Conservation (phyloP, 2,113 vertebrate genomes). For the Callocephalon fimbriatum region DNA sequence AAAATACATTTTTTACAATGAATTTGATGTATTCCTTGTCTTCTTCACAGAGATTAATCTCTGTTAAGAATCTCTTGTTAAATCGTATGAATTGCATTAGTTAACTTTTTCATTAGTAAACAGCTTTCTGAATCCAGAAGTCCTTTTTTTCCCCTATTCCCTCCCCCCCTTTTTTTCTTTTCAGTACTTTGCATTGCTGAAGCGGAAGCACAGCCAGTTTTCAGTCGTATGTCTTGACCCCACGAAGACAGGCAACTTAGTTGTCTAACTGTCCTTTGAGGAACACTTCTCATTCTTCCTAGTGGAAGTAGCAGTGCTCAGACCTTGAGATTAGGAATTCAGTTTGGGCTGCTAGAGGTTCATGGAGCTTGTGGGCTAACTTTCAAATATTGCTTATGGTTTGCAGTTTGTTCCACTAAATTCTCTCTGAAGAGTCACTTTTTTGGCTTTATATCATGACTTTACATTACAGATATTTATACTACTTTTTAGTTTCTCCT, state of each 20-base stretch:
- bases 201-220: neutral
- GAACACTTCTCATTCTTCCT: neutral
- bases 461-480: neutral
- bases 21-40: neutral
- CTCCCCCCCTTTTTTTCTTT: neutral
- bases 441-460: neutral
- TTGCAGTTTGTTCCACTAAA: neutral
- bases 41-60: neutral
- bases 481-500: neutral
- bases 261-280: neutral
- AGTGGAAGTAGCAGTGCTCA: neutral
- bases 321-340: neutral
- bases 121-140: neutral
- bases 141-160: accelerated
- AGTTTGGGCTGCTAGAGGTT: neutral
- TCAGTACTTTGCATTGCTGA: neutral
- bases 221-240: neutral
- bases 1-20: neutral
- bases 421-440: neutral
- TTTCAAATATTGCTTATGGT: neutral
- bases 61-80: neutral
- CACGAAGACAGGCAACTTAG: neutral
- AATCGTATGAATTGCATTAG: neutral
- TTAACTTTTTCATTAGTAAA: neutral
- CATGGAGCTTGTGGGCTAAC: neutral